These are phyloP conservation scores for Chaetura pelagica DNA, from an alignment of 2,113 vertebrate genomes.

Conservation along the genomic window DNA sequence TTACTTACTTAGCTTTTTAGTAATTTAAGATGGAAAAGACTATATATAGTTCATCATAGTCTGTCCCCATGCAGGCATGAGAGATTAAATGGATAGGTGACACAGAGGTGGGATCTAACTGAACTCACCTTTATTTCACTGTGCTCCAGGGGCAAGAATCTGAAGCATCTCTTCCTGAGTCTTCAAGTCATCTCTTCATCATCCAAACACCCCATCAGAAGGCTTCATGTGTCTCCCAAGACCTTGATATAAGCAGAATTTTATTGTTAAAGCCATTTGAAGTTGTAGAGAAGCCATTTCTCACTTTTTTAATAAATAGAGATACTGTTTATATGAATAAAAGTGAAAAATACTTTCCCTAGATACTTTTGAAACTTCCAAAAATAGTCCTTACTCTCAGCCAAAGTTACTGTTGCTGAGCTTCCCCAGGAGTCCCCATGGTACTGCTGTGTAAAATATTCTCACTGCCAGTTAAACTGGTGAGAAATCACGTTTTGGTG, in stretches of 20 bases:
- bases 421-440: conserved; percentile 42
- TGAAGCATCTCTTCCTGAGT: conserved; percentile 2
- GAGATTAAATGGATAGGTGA: not conserved
- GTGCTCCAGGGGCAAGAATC: not conserved
- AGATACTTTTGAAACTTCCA: conserved; percentile 53
- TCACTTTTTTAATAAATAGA: conserved; percentile 70
- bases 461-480: conserved; percentile 41
- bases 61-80: not conserved
- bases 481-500: conserved; percentile 61
- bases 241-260: conserved; percentile 50
- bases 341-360: conserved; percentile 51
- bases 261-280: conserved; percentile 65
- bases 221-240: conserved; percentile 61
- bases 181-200: conserved; percentile 44
- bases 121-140: conserved; percentile 52
- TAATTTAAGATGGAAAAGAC: not conserved
- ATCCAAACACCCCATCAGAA: conserved; percentile 32
- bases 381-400: conserved; percentile 51
- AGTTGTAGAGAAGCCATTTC: conserved; percentile 51
- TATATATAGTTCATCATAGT: not conserved
- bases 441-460: conserved; percentile 33
- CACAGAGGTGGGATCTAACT: not conserved
- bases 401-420: conserved; percentile 57
- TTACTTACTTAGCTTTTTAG: not conserved
- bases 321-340: conserved; percentile 68